A percentile compares a stretch with the other conserved stretches of the same genome.
phyloP scores from a whole-genome alignment of 1,140 invertebrate species.

The Caenorhabditis latens region DNA sequence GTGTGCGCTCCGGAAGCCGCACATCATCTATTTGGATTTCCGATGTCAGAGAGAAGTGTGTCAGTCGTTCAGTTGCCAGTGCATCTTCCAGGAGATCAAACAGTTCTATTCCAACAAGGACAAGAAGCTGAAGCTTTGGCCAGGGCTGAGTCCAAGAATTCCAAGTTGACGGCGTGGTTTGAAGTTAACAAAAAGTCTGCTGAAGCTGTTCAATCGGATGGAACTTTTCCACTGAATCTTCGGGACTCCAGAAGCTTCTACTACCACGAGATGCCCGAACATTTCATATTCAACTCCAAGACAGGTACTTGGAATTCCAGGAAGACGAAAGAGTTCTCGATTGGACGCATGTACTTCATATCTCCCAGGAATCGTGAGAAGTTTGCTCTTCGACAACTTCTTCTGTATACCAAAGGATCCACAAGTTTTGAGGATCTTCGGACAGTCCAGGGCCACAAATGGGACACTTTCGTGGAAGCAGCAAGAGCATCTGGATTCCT shows the following conservation, averaged over 20 bases:
- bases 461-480: background rate
- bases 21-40: constrained; percentile 23
- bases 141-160: background rate
- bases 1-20: constrained; percentile 34
- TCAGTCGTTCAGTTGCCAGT: constrained; percentile 78
- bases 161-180: no score
- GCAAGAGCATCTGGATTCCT: background rate
- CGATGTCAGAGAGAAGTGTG: constrained; percentile 72
- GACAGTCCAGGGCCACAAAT: background rate
- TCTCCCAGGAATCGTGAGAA: background rate
- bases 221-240: no score
- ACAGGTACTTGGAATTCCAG: no score
- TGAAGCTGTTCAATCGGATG: background rate
- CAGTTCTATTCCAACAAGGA: background rate
- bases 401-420: background rate
- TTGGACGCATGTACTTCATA: background rate
- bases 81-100: background rate
- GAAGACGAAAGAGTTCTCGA: no score
- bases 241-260: no score
- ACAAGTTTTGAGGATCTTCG: no score
- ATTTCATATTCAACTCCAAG: background rate
- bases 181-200: background rate
- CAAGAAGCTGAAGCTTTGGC: background rate
- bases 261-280: no score
- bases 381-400: background rate